These are phyloP conservation scores for Meleagris gallopavo DNA, from an alignment of 2,113 vertebrate genomes.

Conservation along the genomic window DNA sequence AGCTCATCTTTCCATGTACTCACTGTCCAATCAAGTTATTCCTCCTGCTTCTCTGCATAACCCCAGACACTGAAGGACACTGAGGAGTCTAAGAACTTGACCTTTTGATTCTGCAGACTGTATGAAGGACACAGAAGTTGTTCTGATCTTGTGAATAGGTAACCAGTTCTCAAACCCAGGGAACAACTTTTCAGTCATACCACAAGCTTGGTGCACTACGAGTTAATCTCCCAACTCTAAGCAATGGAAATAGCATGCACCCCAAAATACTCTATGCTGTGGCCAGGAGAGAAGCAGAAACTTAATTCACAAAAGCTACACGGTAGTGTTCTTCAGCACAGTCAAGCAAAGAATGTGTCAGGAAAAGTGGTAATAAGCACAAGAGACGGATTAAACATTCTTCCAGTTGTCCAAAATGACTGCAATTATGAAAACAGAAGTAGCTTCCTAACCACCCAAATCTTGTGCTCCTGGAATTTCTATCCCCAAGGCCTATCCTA, in stretches of 20 bases:
- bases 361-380: background rate
- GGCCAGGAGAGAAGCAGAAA: background rate
- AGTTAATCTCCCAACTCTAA: background rate
- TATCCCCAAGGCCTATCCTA: background rate
- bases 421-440: conserved; percentile 49
- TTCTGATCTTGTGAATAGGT: background rate
- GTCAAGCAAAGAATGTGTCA: background rate
- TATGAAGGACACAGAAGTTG: background rate
- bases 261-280: rapidly evolving
- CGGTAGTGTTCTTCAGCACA: rapidly evolving
- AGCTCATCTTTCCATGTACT: conserved; percentile 40
- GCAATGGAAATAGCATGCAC: background rate
- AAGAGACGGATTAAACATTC: background rate
- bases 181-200: background rate
- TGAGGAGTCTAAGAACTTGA: background rate
- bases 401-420: background rate
- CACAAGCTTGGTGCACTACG: background rate
- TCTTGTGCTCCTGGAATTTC: background rate
- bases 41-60: conserved; percentile 15
- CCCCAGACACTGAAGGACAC: background rate
- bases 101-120: background rate
- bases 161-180: background rate
- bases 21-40: background rate
- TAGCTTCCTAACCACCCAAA: conserved; percentile 14
- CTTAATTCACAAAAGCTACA: background rate